phyloP scores from a whole-genome alignment of 2,797 vertebrate species.

The Champsocephalus esox region DNA sequence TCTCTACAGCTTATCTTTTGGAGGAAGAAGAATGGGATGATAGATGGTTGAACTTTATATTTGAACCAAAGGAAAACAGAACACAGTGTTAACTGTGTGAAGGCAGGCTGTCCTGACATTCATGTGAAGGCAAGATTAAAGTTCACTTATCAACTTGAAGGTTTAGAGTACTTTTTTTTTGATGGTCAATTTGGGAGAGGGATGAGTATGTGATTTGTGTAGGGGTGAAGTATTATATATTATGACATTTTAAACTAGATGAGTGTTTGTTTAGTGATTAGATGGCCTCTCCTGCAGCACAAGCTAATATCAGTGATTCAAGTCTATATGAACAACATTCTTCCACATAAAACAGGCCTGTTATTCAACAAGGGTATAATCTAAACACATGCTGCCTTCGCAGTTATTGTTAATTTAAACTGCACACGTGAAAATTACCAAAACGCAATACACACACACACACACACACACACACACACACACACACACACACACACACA shows the following conservation, averaged over 20 bases:
- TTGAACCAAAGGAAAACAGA: slow-evolving; percentile 57
- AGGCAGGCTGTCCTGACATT: slow-evolving; percentile 32
- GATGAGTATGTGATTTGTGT: slow-evolving; percentile 17
- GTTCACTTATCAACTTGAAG: slow-evolving; percentile 44
- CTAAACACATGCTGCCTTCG: background rate
- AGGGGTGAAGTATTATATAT: background rate
- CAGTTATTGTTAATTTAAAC: background rate
- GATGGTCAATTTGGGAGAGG: slow-evolving; percentile 12
- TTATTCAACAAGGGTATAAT: background rate
- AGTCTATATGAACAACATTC: background rate
- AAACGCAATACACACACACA: background rate
- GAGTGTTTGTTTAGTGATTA: background rate
- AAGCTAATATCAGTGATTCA: slow-evolving; percentile 10
- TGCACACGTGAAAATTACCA: background rate
- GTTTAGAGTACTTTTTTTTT: slow-evolving; percentile 33
- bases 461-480: no score
- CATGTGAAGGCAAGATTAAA: slow-evolving; percentile 43
- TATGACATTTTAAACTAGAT: slow-evolving; percentile 10
- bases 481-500: no score
- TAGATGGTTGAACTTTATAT: slow-evolving; percentile 56
- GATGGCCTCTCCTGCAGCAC: background rate
- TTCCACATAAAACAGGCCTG: background rate
- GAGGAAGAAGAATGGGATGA: slow-evolving; percentile 48
- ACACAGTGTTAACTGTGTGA: slow-evolving; percentile 52
- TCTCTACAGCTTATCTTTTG: slow-evolving; percentile 56